Evolutionary conservation across 2,797 vertebrate genomes (phyloP), one percentile per base, ranked within the genome.

Genomic region (Macrochelys suwanniensis): DNA sequence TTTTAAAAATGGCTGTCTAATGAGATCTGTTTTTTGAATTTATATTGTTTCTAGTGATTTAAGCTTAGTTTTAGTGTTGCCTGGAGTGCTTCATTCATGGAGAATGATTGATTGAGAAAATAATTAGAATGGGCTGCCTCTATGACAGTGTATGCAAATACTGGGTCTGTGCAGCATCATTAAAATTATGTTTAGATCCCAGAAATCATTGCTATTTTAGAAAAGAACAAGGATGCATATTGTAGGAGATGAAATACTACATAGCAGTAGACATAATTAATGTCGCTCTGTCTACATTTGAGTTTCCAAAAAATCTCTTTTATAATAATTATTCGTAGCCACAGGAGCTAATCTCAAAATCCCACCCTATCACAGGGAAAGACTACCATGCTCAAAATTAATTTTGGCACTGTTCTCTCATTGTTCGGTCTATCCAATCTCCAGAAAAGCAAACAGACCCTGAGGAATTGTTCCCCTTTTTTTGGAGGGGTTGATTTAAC

Each of bases 11-110:
- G 93, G 71, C 51, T 88, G 88, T 90, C 95, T 97, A 97, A 97
- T 97, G 96, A 76, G 96, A 94, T 97, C 86, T 84, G 92, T 68
- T 47, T 97, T 97, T 97, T 96, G 97, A 97, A 96, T 90, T 95
- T 95, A 94, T 97, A 85, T 87, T 97, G 92, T 98, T 98, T 97
- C 96, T 92, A 94, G 91, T 97, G 97, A 98, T 98, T 71, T 97
- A 98, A 97, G 96, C 28, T 12, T 95, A 97, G 82, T 96, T 98
- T 98, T 96, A 98, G 85, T 93, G 89, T 96, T 97, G 96, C 97
- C 97, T 95, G 89, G 91, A 97, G 97, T 97, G 94, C 92, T 97
- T 98, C 85, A 94, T 96, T 98, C 91, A 61, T 96, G 95, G 90
- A 25, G 28, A 97, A 96, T 97, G 97, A 98, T 95, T 97, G 68